Evolutionary conservation across 2,888 invertebrate species (phyloP), one percentile per base, ranked within the genome.

Genomic region (Drosophila emarginata): DNA sequence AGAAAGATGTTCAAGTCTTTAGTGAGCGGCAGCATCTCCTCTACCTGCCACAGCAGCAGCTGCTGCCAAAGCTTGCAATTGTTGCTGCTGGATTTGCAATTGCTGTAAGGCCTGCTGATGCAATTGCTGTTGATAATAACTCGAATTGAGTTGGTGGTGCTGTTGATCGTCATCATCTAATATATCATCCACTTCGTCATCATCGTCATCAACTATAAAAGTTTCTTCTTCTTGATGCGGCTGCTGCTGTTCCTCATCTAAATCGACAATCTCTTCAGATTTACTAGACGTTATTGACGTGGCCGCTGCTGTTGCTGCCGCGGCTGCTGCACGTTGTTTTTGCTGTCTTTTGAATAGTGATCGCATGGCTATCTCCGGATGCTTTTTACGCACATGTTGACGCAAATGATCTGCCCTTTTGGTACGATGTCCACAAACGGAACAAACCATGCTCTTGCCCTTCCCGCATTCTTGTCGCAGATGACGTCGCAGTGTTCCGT

Each of bases 401-500:
- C 93, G 91, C 80, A 93, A 90, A 75, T 93, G 93, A 82, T 93
- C 93, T 59, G 93, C 92, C 60, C 93, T 92, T 80, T 93, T 93
- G 61, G 93, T 93, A 61, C 92, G 91, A 87, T 93, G 93, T 9
- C 92, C 91, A 78, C 93, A 93, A 40, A 93, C 92, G 1, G 93
- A 93, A 77, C 94, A 94, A 2, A 91, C 91, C 91, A 92, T 91
- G 39, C 90, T 89, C 77, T 92, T 92, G 64, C 91, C 91, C 84
- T 93, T 93, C 56, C 94, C 93, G 78, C 94, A 94, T 82, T 94
- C 93, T 76, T 93, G 93, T 6, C 92, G 91, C 79, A 93, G 80
- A 79, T 94, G 94, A 52, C 92, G 91, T 50, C 92, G 91, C 65
- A 94, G 89, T n/a, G 93, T 93, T 74, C 93, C 93, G 78, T 92